Base-by-base conservation (phyloP, 2,113 vertebrate species). In the Larimichthys polyactis region DNA sequence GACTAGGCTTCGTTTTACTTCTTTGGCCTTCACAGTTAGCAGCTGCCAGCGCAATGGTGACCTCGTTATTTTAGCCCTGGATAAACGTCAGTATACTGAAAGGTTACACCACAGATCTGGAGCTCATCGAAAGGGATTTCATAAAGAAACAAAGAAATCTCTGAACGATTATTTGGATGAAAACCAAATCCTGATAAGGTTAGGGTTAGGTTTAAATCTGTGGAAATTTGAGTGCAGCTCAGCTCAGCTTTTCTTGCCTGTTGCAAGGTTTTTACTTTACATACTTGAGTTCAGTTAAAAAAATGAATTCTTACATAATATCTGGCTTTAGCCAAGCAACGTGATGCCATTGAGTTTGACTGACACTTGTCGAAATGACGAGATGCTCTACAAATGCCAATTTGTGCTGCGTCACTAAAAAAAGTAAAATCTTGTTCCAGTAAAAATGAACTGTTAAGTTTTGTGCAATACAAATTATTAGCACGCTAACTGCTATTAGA, bases 1-100 rank as follows among this genome's bases (percentile, higher is more conserved):
- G 75, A 32, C 22, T 2, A 17, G 54, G 81, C 74, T 78, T 88
- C 71, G 2, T 78, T 87, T 91, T 60, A 84, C 85, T 62, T 79
- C 79, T 62, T 81, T 87, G 86, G 87, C 79, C 80, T 92, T 90
- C 75, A 75, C 59, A 59, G 69, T 32, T 2, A 71, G 75, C 87
- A 91, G 87, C 90, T 92, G 92, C 79, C 78, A 77, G 70, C 24
- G 29, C 14, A 62, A 69, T 48, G 76, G 71, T 51, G 80, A 74
- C 43, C 59, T 40, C 73, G 87, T 95, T 96, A 90, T 95, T 96
- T 96, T 90, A 87, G 90, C 87, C 79, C 92, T 90, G 93, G 93
- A 89, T 94, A 92, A 96, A 93, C 92, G 87, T 85, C 92, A 90
- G 90, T 87, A 90, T 89, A 93, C 92, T 92, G 85, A 78, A 93